Evolutionary conservation across 2,888 invertebrate species (phyloP), one percentile per base, ranked within the genome.

Genomic region (Plagodis pulveraria): DNA sequence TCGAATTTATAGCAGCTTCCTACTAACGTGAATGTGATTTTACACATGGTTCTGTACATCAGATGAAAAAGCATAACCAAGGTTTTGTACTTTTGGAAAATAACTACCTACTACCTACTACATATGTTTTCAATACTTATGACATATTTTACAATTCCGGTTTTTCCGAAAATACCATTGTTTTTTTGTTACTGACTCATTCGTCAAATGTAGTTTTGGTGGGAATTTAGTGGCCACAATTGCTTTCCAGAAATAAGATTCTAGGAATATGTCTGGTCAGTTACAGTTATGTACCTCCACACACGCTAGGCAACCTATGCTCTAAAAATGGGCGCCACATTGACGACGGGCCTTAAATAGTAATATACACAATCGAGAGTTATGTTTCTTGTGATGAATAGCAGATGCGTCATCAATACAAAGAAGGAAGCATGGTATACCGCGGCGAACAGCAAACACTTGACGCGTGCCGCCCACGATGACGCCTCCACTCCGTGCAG

Each of bases 341-440:
- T 62, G 63, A 68, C 64, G 68, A 58, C 70, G 58, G 57, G 55
- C 89, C 89, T 79, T 87, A 90, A 85, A 88, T 86, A 86, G 90
- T 77, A 81, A 82, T 84, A 73, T 71, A 73, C 65, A 72, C 64
- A 71, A 52, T 72, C 65, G 71, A 52, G 57, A 65, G 63, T 52
- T 63, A 75, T 75, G 76, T 72, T 79, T 73, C 65, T 72, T 69
- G 70, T 64, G 70, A 57, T 48, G 70, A 64, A 62, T 47, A 56
- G 66, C 64, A 63, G 67, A 66, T 90, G 89, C 85, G 88, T 89
- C 91, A 90, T 81, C 76, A 69, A 68, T 71, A 71, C 77, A 56
- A 67, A 76, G 71, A 80, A 77, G 78, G 81, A 77, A 77, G 74
- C 78, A 69, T 72, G 74, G 72, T 74, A 74, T 73, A 71, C 66